Evolutionary conservation across 2,888 invertebrate genomes (phyloP).

Genomic region (Tetramorium bicarinatum): DNA sequence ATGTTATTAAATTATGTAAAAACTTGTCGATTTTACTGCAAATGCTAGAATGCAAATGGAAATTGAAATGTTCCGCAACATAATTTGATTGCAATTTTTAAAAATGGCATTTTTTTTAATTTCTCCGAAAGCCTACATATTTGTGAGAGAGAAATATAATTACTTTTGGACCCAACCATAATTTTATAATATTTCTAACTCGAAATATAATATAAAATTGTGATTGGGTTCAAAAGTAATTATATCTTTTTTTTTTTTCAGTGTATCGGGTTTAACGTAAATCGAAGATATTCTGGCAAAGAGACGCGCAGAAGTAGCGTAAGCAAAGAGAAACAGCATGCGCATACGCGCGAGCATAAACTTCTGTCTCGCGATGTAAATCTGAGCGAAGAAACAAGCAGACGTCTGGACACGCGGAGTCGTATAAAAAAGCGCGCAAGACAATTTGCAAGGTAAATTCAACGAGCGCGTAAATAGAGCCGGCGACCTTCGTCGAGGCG

Average conservation of each 20-base stretch:
- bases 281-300: background rate
- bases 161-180: too few species aligned
- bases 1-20: background rate
- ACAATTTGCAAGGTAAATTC: conserved; percentile 50
- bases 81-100: background rate
- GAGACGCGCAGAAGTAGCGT: background rate
- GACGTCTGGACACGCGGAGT: background rate
- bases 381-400: conserved; percentile 17
- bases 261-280: background rate
- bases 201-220: too few species aligned
- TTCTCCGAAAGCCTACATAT: background rate
- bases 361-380: conserved; percentile 29
- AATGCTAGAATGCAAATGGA: background rate
- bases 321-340: background rate
- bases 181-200: too few species aligned
- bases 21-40: background rate
- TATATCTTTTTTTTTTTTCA: too few species aligned
- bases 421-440: background rate
- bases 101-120: background rate
- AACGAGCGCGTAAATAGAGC: conserved; percentile 29
- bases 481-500: conserved; percentile 40
- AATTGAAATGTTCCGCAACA: background rate
- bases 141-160: too few species aligned
- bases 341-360: background rate
- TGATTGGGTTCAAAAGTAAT: too few species aligned